phyloP scores from a whole-genome alignment of 2,888 invertebrate species.

The Hypena proboscidalis region DNA sequence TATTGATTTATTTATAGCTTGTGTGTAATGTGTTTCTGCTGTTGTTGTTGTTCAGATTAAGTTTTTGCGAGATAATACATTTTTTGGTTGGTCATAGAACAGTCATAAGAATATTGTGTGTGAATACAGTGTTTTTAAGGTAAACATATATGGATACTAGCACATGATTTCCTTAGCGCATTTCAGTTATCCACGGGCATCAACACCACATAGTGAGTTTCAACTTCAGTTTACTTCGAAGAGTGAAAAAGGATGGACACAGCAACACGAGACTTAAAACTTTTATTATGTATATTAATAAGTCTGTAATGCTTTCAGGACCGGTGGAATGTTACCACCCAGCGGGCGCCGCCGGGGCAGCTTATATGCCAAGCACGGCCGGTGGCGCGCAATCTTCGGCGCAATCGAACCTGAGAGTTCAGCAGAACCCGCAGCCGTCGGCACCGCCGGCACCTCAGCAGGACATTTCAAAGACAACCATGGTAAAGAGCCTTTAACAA shows the following conservation, averaged over 20 bases:
- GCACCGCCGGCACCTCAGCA: conserved; percentile 75
- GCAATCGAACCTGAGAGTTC: conserved; percentile 65
- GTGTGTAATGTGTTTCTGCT: too few species aligned
- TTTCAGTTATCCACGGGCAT: conserved; percentile 80
- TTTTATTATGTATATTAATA: background rate
- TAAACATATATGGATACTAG: background rate
- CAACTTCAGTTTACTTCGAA: too few species aligned
- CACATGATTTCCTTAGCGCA: conserved; percentile 66
- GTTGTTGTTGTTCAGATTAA: too few species aligned
- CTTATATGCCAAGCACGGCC: conserved; percentile 64
- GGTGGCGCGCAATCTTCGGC: conserved; percentile 65
- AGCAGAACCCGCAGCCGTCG: conserved; percentile 69
- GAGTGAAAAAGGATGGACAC: background rate
- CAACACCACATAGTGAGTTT: conserved; percentile 82
- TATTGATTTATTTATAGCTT: too few species aligned
- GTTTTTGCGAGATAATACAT: too few species aligned
- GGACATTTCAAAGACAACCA: conserved; percentile 72
- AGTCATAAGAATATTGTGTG: too few species aligned
- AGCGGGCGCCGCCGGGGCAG: conserved; percentile 62
- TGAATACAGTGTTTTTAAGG: too few species aligned
- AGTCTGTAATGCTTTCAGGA: conserved; percentile 50
- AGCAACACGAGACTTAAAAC: too few species aligned
- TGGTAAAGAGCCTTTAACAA: conserved; percentile 58
- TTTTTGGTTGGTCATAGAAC: too few species aligned
- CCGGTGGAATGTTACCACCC: conserved; percentile 80